Evolutionary conservation across 2,797 vertebrate genomes (phyloP).

Genomic region (Peromyscus melanophrys): DNA sequence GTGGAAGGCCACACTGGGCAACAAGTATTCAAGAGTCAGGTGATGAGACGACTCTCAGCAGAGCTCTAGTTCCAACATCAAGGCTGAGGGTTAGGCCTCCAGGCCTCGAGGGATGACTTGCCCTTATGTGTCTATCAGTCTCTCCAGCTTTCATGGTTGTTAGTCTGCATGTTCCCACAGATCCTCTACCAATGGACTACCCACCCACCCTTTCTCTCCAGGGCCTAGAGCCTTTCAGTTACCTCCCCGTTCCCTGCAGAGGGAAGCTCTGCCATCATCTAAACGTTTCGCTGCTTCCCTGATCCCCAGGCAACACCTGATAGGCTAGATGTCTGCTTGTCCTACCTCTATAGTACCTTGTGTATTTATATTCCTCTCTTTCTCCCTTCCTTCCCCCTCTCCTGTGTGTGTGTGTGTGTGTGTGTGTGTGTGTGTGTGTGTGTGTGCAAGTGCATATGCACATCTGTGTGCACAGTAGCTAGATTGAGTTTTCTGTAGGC

Average conservation of each 20-base stretch:
- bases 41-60: not conserved
- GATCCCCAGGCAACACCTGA: not conserved
- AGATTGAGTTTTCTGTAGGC: not conserved
- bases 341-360: not conserved
- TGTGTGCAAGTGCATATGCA: not conserved
- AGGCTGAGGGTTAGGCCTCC: not conserved
- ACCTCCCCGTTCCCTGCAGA: not conserved
- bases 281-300: not conserved
- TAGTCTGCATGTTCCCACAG: not conserved
- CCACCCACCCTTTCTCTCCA: not conserved
- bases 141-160: not conserved
- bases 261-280: not conserved
- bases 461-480: not conserved
- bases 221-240: not conserved
- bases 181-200: not conserved
- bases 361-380: not conserved
- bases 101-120: not conserved
- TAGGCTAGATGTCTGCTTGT: not conserved
- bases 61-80: not conserved
- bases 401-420: too few relatives aligned
- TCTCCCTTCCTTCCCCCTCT: rapidly evolving
- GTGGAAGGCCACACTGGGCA: not conserved
- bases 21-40: not conserved
- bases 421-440: not conserved
- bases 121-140: not conserved